Evolutionary conservation across 2,888 invertebrate genomes (phyloP).

Genomic region (Cryptosula pallasiana): DNA sequence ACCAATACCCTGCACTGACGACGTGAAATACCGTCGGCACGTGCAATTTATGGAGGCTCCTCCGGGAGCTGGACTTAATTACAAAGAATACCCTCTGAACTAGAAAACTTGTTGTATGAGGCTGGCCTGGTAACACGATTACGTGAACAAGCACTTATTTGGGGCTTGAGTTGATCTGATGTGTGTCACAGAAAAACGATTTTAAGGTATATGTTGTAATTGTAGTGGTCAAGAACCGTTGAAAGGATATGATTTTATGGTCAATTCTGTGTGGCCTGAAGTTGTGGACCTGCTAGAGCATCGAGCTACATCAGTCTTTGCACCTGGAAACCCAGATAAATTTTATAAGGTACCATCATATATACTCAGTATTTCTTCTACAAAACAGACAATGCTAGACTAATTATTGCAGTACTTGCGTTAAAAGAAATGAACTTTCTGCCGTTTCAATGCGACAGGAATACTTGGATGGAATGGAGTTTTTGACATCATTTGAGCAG

Average conservation of each 20-base stretch:
- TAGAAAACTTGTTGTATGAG: too few species aligned
- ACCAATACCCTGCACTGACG: constrained; percentile 50
- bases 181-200: neutral
- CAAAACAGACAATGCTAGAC: too few species aligned
- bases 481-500: constrained; percentile 44
- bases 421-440: too few species aligned
- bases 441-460: too few species aligned
- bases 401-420: too few species aligned
- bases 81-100: neutral
- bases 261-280: constrained; percentile 81
- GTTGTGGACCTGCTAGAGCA: constrained; percentile 59
- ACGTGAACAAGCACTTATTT: too few species aligned
- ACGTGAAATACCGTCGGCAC: constrained; percentile 43
- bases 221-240: constrained; percentile 51
- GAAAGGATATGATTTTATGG: constrained; percentile 69
- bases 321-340: constrained; percentile 82
- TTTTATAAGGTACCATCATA: constrained; percentile 69
- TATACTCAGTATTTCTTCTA: too few species aligned
- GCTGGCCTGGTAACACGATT: too few species aligned
- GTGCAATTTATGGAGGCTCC: constrained; percentile 42
- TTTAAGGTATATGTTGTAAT: constrained; percentile 4
- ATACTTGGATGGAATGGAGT: constrained; percentile 72
- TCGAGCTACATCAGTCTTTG: constrained; percentile 76
- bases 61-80: neutral
- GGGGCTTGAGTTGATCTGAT: too few species aligned